Evolutionary conservation across 2,888 invertebrate genomes (phyloP), one percentile per base, ranked within the genome.

Genomic region (Nymphalis urticae): DNA sequence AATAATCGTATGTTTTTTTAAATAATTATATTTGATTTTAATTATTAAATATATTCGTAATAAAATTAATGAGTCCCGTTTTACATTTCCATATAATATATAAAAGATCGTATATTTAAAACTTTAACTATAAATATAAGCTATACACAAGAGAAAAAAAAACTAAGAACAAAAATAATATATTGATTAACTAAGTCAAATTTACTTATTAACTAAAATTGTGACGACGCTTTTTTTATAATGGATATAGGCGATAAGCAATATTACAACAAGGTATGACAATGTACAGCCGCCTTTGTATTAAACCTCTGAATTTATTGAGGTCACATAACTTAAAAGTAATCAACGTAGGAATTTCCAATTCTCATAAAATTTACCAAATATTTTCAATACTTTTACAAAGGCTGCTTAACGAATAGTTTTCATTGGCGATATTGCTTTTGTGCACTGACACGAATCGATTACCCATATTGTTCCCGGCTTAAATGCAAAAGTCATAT

Each of bases 401-500:
- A 87, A 86, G 83, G 81, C 80, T 81, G 82, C 83, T 85, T 89
- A 88, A 88, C 86, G 85, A 88, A 83, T 85, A 86, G 87, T 85
- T 86, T 88, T 81, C 83, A 87, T 82, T 84, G 80, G 77, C 82
- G 81, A 85, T 90, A 89, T 90, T 90, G 87, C 85, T 82, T 85
- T 88, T 89, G 88, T 87, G 85, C 86, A 85, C 73, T 84, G 87
- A 84, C 82, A 82, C 81, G 85, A 80, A 84, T 78, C 82, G 82
- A 87, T 88, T 86, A 83, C 81, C 78, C 76, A 79, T 79, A 86
- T 86, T 85, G 86, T 85, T 77, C 73, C 76, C 80, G 75, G 77
- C 79, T 83, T 81, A 80, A 84, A 85, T 80, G 78, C 77, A 79
- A 82, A 75, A 78, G 75, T 77, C 77, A 75, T 77, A 74, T 72